Conservation (phyloP, 2,888 invertebrate species). For the Alcis repandata region DNA sequence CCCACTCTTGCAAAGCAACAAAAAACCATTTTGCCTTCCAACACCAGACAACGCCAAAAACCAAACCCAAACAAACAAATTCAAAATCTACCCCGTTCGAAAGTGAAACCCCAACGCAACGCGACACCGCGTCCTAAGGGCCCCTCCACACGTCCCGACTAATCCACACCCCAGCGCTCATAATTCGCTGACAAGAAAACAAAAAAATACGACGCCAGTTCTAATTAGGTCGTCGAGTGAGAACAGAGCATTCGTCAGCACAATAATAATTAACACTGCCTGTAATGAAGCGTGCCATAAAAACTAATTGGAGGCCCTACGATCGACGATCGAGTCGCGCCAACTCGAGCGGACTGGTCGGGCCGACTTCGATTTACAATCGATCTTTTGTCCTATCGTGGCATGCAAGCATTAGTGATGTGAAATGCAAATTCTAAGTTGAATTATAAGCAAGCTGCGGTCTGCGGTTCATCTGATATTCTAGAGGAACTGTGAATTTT, state of each 20-base stretch:
- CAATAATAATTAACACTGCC: slow-evolving; percentile 85
- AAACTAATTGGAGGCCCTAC: slow-evolving; percentile 84
- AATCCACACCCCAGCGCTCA: slow-evolving; percentile 73
- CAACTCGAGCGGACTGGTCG: slow-evolving; percentile 58
- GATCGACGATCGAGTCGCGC: slow-evolving; percentile 61
- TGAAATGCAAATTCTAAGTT: background rate
- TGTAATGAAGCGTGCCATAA: slow-evolving; percentile 84
- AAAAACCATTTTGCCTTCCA: too few species aligned
- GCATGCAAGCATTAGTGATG: slow-evolving; percentile 40
- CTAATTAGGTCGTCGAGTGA: slow-evolving; percentile 85
- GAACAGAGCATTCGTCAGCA: slow-evolving; percentile 83
- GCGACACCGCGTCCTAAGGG: slow-evolving; percentile 43
- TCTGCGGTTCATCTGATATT: too few species aligned
- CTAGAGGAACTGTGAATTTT: too few species aligned
- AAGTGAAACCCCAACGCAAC: slow-evolving; percentile 39
- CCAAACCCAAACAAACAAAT: background rate
- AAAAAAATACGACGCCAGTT: slow-evolving; percentile 74
- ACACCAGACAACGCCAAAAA: background rate
- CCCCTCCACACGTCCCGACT: slow-evolving; percentile 61
- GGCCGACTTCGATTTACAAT: slow-evolving; percentile 64
- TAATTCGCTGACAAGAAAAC: slow-evolving; percentile 79
- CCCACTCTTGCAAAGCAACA: too few species aligned
- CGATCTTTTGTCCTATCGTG: slow-evolving; percentile 55
- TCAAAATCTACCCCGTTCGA: slow-evolving; percentile 33
- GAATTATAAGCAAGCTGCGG: too few species aligned